Conservation (phyloP, 2,888 invertebrate species). For the Machimus rusticus region DNA sequence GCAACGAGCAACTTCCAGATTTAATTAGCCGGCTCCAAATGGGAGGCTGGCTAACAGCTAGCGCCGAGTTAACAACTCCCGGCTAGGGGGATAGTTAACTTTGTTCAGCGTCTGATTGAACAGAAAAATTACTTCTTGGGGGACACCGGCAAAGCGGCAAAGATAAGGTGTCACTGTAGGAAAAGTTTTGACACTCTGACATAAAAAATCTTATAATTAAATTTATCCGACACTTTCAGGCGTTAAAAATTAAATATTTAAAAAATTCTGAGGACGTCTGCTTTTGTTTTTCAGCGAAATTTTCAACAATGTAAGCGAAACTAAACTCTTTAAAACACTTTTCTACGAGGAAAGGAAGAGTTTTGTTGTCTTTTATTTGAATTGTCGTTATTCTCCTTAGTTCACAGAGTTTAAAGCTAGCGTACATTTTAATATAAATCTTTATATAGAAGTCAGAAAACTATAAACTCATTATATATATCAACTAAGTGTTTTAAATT, state of each 20-base stretch:
- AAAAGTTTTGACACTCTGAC: neutral
- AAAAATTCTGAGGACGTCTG: neutral
- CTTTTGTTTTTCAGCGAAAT: neutral
- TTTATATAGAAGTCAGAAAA: no score
- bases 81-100: neutral
- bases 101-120: neutral
- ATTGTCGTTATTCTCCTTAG: no score
- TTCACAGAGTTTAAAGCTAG: no score
- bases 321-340: no score
- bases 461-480: no score
- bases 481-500: no score
- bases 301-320: neutral
- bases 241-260: neutral
- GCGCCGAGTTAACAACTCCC: neutral
- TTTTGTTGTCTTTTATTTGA: no score
- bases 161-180: neutral
- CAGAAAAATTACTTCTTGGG: neutral
- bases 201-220: neutral
- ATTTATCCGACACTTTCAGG: neutral
- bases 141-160: neutral
- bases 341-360: no score
- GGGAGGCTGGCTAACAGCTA: neutral
- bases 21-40: neutral
- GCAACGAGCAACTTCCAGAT: slow-evolving; percentile 23
- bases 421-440: no score